Conservation (phyloP, 2,797 vertebrate species). For the Megaceryle alcyon region DNA sequence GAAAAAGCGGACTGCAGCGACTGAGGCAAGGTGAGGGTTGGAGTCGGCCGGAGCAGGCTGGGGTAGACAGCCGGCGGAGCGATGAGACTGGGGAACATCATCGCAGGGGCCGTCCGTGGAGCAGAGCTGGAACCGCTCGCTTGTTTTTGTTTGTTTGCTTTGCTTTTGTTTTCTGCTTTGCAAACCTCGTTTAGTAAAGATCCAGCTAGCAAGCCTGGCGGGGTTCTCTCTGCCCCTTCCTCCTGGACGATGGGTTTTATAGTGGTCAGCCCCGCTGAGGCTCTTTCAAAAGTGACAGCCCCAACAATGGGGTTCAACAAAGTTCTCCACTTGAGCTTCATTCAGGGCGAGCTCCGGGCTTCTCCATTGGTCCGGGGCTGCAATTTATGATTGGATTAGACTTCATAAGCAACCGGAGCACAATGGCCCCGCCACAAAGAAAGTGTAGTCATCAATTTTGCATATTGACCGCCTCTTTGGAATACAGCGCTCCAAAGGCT, state of each 20-base stretch:
- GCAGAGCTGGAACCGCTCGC: not conserved
- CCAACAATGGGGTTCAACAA: slow-evolving; percentile 93
- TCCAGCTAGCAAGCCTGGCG: slow-evolving; percentile 75
- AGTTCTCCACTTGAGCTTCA: slow-evolving; percentile 93
- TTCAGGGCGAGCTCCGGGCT: slow-evolving; percentile 82
- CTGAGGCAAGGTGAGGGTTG: slow-evolving; percentile 86
- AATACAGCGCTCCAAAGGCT: slow-evolving; percentile 78
- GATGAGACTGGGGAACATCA: slow-evolving; percentile 94
- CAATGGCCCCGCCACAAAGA: slow-evolving; percentile 88
- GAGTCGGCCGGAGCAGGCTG: slow-evolving; percentile 85
- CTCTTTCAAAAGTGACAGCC: slow-evolving; percentile 89
- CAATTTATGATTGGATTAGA: slow-evolving; percentile 99
- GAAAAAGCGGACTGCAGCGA: slow-evolving; percentile 85
- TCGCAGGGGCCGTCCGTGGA: slow-evolving; percentile 70
- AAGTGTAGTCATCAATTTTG: slow-evolving; percentile 88
- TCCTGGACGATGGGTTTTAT: slow-evolving; percentile 87
- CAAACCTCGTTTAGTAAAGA: slow-evolving; percentile 58
- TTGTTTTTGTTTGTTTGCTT: not conserved
- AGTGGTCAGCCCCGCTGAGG: slow-evolving; percentile 79
- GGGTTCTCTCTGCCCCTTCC: slow-evolving; percentile 78
- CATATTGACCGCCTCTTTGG: slow-evolving; percentile 89
- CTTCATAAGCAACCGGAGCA: slow-evolving; percentile 90
- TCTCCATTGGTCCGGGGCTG: slow-evolving; percentile 89
- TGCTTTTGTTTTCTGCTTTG: slow-evolving; percentile 52
- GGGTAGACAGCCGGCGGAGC: slow-evolving; percentile 91